Conservation (phyloP, 2,888 invertebrate genomes). For the Drosophila pegasa region DNA sequence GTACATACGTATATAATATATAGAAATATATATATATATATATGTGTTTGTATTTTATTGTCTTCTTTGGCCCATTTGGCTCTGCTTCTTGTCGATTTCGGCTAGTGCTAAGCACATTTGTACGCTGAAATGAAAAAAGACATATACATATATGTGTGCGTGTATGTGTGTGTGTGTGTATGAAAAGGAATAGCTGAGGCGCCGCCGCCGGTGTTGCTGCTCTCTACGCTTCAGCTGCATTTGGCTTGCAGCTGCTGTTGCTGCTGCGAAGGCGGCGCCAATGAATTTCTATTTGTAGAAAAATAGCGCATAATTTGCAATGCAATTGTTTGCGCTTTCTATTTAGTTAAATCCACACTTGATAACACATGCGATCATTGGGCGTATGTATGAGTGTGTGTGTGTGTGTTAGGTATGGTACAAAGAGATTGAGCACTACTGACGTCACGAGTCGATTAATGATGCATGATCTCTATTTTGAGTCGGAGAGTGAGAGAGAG, state of each 20-base stretch:
- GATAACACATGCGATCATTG: conserved; percentile 56
- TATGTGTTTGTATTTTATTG: conserved; percentile 40
- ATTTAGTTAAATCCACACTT: conserved; percentile 56
- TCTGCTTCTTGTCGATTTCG: conserved; percentile 46
- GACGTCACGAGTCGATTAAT: conserved; percentile 48
- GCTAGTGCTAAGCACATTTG: conserved; percentile 46
- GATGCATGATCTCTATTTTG: conserved; percentile 16
- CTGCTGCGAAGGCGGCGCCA: conserved; percentile 26
- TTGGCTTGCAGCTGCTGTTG: conserved; percentile 13
- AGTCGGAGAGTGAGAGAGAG: no score
- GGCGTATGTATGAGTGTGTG: conserved; percentile 3
- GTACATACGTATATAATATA: not conserved
- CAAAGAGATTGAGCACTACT: conserved; percentile 41
- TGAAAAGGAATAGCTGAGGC: conserved; percentile 34
- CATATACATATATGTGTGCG: no score
- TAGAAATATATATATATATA: conserved; percentile 7
- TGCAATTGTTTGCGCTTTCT: conserved; percentile 73
- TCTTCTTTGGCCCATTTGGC: conserved; percentile 62
- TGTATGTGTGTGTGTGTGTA: no score
- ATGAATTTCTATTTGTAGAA: conserved; percentile 72
- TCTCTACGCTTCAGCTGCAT: conserved; percentile 63
- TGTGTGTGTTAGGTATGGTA: conserved; percentile 25
- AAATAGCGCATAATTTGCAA: conserved; percentile 72
- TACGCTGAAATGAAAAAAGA: conserved; percentile 34
- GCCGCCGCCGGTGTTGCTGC: conserved; percentile 39